Evolutionary conservation across 2,797 vertebrate species (phyloP).

Genomic region (Mastacembelus armatus): DNA sequence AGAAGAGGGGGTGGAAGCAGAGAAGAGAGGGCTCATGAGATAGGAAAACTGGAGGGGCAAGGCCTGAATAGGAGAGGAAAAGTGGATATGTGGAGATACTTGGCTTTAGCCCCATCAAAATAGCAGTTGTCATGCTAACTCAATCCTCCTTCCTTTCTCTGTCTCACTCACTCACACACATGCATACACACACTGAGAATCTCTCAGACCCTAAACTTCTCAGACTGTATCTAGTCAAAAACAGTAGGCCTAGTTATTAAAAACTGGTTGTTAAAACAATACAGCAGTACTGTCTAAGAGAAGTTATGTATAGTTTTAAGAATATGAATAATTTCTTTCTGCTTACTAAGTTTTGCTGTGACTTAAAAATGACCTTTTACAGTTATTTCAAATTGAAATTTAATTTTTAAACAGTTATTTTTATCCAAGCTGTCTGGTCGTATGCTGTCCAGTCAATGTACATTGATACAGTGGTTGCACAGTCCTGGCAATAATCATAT

Average conservation of each 20-base stretch:
- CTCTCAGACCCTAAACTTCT: conserved; percentile 15
- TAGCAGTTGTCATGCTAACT: conserved; percentile 75
- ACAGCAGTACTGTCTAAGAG: neutral
- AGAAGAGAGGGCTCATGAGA: conserved; percentile 46
- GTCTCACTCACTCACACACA: conserved; percentile 4
- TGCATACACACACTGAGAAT: neutral
- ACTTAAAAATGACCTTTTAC: neutral
- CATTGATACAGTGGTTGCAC: conserved; percentile 51
- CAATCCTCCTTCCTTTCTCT: conserved; percentile 44
- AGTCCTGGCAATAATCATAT: conserved; percentile 39
- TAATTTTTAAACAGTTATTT: conserved; percentile 18
- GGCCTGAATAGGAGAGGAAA: conserved; percentile 56
- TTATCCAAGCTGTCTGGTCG: conserved; percentile 19
- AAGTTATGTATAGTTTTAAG: neutral
- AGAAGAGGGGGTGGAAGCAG: conserved; percentile 32
- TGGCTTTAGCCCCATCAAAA: conserved; percentile 77
- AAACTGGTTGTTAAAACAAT: neutral
- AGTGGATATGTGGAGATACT: conserved; percentile 72
- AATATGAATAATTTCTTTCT: neutral
- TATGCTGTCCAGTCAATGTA: conserved; percentile 19
- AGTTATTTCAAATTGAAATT: conserved; percentile 22
- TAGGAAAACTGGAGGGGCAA: conserved; percentile 58
- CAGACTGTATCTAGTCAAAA: conserved; percentile 9
- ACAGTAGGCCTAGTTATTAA: neutral
- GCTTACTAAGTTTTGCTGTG: conserved; percentile 8